phyloP scores from a whole-genome alignment of 2,888 invertebrate genomes.

The Choreutis nemorana region DNA sequence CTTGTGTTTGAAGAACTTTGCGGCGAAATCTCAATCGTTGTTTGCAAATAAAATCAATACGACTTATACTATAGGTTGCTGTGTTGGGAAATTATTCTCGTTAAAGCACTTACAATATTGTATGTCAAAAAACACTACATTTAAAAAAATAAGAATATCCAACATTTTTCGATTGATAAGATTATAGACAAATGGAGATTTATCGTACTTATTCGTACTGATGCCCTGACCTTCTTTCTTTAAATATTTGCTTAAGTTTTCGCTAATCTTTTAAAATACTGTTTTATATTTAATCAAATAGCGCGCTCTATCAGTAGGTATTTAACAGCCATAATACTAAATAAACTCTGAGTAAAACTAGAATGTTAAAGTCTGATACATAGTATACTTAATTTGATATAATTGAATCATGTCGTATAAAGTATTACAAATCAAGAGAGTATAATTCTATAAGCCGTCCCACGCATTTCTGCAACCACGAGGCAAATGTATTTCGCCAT shows the following conservation, averaged over 20 bases:
- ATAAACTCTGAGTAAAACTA: too few species aligned
- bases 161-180: slow-evolving; percentile 33
- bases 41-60: too few species aligned
- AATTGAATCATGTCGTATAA: slow-evolving; percentile 20
- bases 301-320: too few species aligned
- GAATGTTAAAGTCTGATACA: too few species aligned
- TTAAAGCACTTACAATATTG: neutral
- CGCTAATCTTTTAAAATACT: too few species aligned
- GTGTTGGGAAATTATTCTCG: slow-evolving; percentile 1
- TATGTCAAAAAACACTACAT: slow-evolving; percentile 17
- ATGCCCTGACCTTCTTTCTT: too few species aligned
- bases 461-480: slow-evolving; percentile 57
- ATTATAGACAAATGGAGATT: slow-evolving; percentile 48
- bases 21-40: too few species aligned
- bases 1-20: neutral
- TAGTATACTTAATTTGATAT: neutral
- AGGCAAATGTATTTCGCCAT: slow-evolving; percentile 56
- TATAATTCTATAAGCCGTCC: slow-evolving; percentile 60
- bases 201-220: too few species aligned
- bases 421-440: slow-evolving; percentile 30
- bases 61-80: too few species aligned
- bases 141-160: slow-evolving; percentile 1
- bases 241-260: too few species aligned
- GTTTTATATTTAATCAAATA: too few species aligned
- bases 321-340: too few species aligned